phyloP scores from a whole-genome alignment of 1,140 invertebrate genomes.

The Zaprionus capensis region DNA sequence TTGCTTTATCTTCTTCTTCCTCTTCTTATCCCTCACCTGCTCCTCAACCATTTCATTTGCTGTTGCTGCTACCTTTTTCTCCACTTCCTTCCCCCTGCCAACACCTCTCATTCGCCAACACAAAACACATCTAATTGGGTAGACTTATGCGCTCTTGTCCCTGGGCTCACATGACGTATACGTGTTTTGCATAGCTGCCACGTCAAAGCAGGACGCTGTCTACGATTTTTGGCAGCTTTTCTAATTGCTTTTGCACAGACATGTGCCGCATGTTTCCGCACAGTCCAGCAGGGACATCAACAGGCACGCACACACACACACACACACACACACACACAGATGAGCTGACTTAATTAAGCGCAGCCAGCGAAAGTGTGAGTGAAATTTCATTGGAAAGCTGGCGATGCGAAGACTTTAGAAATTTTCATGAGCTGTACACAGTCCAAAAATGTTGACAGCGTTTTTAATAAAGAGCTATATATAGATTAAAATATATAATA shows the following conservation, averaged over 20 bases:
- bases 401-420: constrained; percentile 18
- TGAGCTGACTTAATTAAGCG: constrained; percentile 60
- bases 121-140: constrained; percentile 65
- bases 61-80: neutral
- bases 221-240: constrained; percentile 62
- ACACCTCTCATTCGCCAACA: constrained; percentile 11
- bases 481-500: neutral
- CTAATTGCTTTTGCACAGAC: constrained; percentile 63
- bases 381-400: constrained; percentile 38
- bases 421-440: constrained; percentile 13
- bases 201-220: constrained; percentile 19
- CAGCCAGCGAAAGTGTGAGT: constrained; percentile 10
- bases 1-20: neutral
- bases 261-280: constrained; percentile 17
- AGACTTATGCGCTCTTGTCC: constrained; percentile 48
- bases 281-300: neutral
- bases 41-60: neutral
- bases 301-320: neutral
- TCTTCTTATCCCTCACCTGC: neutral
- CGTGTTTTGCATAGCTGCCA: constrained; percentile 70
- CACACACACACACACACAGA: neutral
- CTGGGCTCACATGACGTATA: constrained; percentile 64
- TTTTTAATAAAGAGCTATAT: neutral
- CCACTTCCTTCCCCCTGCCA: accelerated
- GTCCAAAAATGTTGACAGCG: neutral